Evolutionary conservation across 92 coral and sea anemone species (phyloP).

Genomic region (Muricea muricata): DNA sequence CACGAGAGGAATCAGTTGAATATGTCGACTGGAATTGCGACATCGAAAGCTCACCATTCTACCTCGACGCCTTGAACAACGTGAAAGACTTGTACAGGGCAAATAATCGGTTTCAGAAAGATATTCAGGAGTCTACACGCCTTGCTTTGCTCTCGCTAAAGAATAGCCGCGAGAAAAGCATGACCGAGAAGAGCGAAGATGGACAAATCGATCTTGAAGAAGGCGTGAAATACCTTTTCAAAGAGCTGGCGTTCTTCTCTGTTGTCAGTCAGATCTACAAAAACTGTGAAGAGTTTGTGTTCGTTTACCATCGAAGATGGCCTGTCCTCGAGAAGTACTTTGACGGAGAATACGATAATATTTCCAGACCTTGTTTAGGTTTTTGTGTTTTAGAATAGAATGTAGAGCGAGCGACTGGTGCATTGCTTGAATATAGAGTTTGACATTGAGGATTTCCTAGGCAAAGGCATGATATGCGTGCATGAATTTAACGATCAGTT

Average conservation of each 20-base stretch:
- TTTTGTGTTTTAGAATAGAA: conserved; percentile 58
- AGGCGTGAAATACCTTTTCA: conserved; percentile 76
- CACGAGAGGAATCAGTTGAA: conserved; percentile 38
- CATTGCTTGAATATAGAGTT: too few relatives aligned
- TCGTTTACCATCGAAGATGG: conserved; percentile 85
- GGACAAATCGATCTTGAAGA: conserved; percentile 66
- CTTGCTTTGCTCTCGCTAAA: conserved; percentile 69
- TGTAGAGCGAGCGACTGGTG: too few relatives aligned
- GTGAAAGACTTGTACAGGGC: conserved; percentile 67
- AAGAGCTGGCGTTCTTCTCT: conserved; percentile 75
- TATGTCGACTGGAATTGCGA: conserved; percentile 76
- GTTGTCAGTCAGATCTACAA: conserved; percentile 66
- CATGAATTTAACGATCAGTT: too few relatives aligned
- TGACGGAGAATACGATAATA: conserved; percentile 72
- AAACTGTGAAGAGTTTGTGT: conserved; percentile 68
- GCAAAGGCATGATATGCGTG: too few relatives aligned
- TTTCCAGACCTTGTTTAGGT: conserved; percentile 67
- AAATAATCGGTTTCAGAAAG: conserved; percentile 71
- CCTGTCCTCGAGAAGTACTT: conserved; percentile 78
- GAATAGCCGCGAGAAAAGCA: conserved; percentile 64
- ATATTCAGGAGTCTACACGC: conserved; percentile 66
- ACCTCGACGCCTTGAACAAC: conserved; percentile 56
- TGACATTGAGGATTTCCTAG: neutral
- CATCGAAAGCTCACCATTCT: conserved; percentile 69
- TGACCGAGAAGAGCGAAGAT: conserved; percentile 16